Percentiles rank a stretch among this genome's conserved stretches.
phyloP scores from a whole-genome alignment of 1,140 invertebrate genomes.

The Drosophila lowei region DNA sequence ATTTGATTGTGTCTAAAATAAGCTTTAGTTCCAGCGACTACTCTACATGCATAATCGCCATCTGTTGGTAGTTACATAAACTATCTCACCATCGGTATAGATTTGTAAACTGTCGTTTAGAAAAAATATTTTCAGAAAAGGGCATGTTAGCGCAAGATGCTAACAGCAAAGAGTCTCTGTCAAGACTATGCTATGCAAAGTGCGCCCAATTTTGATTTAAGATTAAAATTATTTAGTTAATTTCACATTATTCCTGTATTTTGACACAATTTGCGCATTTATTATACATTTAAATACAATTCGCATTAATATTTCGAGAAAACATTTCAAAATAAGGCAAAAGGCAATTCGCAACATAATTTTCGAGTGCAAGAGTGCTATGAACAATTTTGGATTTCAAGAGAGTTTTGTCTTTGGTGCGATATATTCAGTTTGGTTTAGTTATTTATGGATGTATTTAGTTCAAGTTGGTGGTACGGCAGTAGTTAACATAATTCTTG shows the following conservation, averaged over 20 bases:
- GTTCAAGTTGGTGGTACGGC: slow-evolving; percentile 64
- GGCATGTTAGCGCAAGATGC: no score
- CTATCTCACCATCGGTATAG: no score
- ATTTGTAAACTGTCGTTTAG: no score
- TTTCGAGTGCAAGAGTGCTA: slow-evolving; percentile 58
- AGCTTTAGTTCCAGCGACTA: no score
- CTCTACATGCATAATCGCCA: no score
- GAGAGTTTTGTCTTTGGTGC: slow-evolving; percentile 42
- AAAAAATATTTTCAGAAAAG: no score
- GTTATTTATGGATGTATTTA: slow-evolving; percentile 9
- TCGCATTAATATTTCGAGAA: slow-evolving; percentile 60
- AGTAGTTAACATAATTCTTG: slow-evolving; percentile 66
- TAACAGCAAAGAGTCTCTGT: no score
- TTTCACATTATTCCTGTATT: slow-evolving; percentile 3
- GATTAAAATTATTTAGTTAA: no score
- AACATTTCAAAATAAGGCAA: slow-evolving; percentile 51
- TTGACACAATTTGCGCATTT: slow-evolving; percentile 33
- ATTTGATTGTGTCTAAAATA: no score
- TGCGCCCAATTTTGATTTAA: no score
- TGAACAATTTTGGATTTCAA: slow-evolving; percentile 37
- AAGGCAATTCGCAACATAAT: slow-evolving; percentile 28
- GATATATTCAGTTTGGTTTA: slow-evolving; percentile 23
- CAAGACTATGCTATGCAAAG: no score
- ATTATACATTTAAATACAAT: slow-evolving; percentile 54
- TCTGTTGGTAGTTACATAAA: no score